These are phyloP conservation scores for Myotis findleyi DNA, from an alignment of 2,797 vertebrate species.

Conservation along the genomic window DNA sequence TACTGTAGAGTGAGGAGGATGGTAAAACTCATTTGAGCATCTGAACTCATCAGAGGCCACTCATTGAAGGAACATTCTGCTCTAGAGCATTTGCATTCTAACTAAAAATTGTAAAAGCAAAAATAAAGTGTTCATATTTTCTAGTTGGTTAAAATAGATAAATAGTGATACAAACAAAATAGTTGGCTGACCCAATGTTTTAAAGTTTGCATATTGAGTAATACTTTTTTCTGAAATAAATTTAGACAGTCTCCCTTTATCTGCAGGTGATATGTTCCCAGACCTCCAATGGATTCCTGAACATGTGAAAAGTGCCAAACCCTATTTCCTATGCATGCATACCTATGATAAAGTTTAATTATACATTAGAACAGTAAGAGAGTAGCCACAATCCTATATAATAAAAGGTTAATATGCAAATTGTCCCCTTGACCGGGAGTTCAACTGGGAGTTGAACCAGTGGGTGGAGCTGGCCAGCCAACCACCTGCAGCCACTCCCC, in stretches of 20 bases:
- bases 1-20: neutral
- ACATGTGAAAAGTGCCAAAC: neutral
- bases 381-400: neutral
- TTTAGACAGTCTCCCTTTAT: neutral
- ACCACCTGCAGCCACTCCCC: too few relatives aligned
- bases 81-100: neutral
- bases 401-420: too few relatives aligned
- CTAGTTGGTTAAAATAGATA: neutral
- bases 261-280: neutral
- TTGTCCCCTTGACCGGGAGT: too few relatives aligned
- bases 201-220: neutral
- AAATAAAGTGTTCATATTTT: constrained; percentile 19
- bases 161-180: constrained; percentile 15
- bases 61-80: neutral
- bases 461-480: too few relatives aligned
- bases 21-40: neutral
- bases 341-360: neutral
- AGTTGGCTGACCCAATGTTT: neutral
- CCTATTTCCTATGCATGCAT: neutral
- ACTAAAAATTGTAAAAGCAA: neutral
- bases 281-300: neutral
- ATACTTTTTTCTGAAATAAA: constrained; percentile 37
- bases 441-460: too few relatives aligned
- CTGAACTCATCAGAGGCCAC: neutral
- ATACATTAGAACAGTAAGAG: neutral